These are phyloP conservation scores for Watersipora subatra DNA, from an alignment of 1,140 invertebrate species.

Conservation along the genomic window DNA sequence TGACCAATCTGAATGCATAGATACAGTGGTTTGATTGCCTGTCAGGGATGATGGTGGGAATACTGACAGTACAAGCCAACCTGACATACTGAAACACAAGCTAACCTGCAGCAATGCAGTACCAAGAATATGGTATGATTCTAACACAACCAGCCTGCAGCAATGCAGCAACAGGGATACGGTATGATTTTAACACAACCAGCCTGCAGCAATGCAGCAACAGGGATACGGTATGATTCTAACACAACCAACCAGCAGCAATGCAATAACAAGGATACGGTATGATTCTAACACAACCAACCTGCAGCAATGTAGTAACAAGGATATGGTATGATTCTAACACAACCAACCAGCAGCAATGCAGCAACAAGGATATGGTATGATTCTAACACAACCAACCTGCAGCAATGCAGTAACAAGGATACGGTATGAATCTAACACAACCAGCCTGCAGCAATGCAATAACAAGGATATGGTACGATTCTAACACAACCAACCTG, in stretches of 20 bases:
- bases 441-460: not conserved
- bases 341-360: not conserved
- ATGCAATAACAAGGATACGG: not conserved
- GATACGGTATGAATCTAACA: not conserved
- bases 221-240: not conserved
- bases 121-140: not conserved
- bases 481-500: not conserved
- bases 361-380: not conserved
- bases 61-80: not conserved
- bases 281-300: not conserved
- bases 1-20: constrained; percentile 22
- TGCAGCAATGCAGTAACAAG: not conserved
- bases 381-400: not conserved
- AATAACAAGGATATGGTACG: not conserved
- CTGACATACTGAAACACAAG: not conserved
- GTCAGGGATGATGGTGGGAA: not conserved
- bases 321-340: not conserved
- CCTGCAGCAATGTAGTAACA: not conserved
- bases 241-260: not conserved
- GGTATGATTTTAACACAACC: not conserved
- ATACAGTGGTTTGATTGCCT: not conserved
- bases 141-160: not conserved
- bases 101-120: not conserved
- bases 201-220: not conserved
- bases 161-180: not conserved